phyloP scores from a whole-genome alignment of 2,888 invertebrate species.

The Trichacis sp. region DNA sequence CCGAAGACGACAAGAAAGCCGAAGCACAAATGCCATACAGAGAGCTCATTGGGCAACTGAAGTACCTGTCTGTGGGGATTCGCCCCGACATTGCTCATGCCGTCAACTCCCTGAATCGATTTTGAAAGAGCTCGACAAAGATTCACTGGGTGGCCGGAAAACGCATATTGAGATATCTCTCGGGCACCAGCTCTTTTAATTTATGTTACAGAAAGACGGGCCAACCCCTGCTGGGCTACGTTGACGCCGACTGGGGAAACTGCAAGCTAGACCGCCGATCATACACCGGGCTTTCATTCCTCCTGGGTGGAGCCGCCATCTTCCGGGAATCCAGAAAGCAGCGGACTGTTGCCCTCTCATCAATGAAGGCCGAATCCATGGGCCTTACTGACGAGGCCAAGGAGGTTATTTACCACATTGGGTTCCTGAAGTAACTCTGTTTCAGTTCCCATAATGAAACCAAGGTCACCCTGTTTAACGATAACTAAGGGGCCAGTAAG shows the following conservation, averaged over 20 bases:
- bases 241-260: slow-evolving; percentile 25
- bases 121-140: slow-evolving; percentile 16
- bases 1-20: neutral
- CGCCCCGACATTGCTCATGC: slow-evolving; percentile 46
- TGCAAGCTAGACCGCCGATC: slow-evolving; percentile 10
- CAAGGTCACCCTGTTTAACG: slow-evolving; percentile 12
- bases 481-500: slow-evolving; percentile 27
- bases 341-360: slow-evolving; percentile 25
- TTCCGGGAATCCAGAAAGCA: slow-evolving; percentile 37
- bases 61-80: slow-evolving; percentile 38
- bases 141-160: slow-evolving; percentile 23
- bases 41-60: slow-evolving; percentile 41
- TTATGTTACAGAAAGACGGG: slow-evolving; percentile 10
- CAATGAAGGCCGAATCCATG: slow-evolving; percentile 28
- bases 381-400: slow-evolving; percentile 28
- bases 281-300: slow-evolving; percentile 17
- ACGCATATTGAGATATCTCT: slow-evolving; percentile 23
- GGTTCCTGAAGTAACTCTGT: slow-evolving; percentile 17
- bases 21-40: slow-evolving; percentile 19
- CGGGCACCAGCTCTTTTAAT: neutral
- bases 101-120: slow-evolving; percentile 38
- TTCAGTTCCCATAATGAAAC: neutral
- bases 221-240: slow-evolving; percentile 4
- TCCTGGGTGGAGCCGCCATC: slow-evolving; percentile 11
- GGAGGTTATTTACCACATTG: slow-evolving; percentile 19